Conservation (phyloP, 1,140 invertebrate species). For the fruit fly (Drosophila melanogaster) region Release_6_plus_ISO1_MT NT_033777.3:9909001-9909500, state of each 20-base stretch:
- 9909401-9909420: not conserved
- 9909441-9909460: not conserved
- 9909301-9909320: conserved; percentile 64
- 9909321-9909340: conserved; percentile 82
- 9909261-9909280: conserved; percentile 71
- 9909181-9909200: conserved; percentile 54
- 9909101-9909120: conserved; percentile 53
- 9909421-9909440: conserved; percentile 1
- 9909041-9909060: conserved; percentile 26
- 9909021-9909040: conserved; percentile 15
- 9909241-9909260: conserved; percentile 82
- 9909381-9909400: conserved; percentile 46
- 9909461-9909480: conserved; percentile 21
- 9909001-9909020: conserved; percentile 8
- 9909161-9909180: conserved; percentile 11
- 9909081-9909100: conserved; percentile 68
- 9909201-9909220: conserved; percentile 74
- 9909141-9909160: conserved; percentile 47
- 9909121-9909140: conserved; percentile 63
- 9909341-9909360: conserved; percentile 78
- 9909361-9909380: conserved; percentile 43
- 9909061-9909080: conserved; percentile 45
- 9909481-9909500: conserved; percentile 28
- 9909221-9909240: conserved; percentile 74
- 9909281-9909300: conserved; percentile 27